A percentile compares a stretch with the other conserved stretches of the same genome.
phyloP scores from a whole-genome alignment of 2,113 vertebrate species.

The Saguinus midas region DNA sequence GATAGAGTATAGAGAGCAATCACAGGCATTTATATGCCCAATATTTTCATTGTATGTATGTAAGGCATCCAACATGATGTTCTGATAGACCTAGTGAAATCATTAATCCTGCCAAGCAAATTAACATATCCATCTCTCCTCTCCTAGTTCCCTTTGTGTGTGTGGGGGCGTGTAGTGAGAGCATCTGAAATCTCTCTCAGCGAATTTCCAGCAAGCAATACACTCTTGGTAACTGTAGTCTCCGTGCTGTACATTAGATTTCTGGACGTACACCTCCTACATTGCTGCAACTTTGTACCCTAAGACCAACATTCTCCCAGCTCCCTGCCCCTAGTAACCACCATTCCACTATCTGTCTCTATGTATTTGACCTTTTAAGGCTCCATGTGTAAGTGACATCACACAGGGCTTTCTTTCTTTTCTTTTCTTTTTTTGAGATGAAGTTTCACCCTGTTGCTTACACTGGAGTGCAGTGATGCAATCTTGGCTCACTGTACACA shows the following conservation, averaged over 20 bases:
- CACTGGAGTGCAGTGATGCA: no score
- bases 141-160: not conserved
- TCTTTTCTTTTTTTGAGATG: no score
- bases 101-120: not conserved
- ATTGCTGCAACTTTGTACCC: no score
- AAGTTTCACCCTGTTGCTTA: no score
- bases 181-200: not conserved
- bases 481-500: no score
- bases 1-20: no score
- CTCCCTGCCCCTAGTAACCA: not conserved
- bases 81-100: not conserved
- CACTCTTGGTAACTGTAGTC: no score
- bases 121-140: not conserved
- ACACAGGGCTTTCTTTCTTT: not conserved
- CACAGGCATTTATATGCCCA: accelerated
- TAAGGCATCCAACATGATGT: not conserved
- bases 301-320: not conserved
- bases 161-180: not conserved
- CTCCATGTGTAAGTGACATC: not conserved
- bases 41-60: not conserved
- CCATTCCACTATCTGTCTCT: no score
- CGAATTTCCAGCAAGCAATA: not conserved
- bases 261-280: not conserved
- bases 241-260: not conserved
- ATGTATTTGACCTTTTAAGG: not conserved